Evolutionary conservation across 2,113 vertebrate genomes (phyloP).

Genomic region (Clarias gariepinus): DNA sequence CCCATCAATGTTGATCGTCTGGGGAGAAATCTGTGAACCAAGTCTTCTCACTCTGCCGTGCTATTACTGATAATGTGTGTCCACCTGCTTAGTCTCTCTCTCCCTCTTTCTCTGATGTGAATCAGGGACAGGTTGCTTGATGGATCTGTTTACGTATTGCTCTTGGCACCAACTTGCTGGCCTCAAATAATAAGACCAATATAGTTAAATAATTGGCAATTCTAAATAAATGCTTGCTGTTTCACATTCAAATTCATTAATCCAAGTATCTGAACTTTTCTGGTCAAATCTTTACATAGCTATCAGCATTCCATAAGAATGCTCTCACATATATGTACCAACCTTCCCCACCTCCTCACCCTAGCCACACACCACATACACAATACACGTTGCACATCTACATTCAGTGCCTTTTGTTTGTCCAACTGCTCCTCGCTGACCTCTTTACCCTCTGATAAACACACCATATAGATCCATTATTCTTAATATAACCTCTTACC

Average conservation of each 20-base stretch:
- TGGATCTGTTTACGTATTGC: slow-evolving; percentile 28
- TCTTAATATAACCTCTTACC: neutral
- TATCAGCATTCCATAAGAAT: neutral
- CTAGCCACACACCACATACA: neutral
- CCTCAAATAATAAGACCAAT: slow-evolving; percentile 33
- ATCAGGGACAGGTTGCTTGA: neutral
- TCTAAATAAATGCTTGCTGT: neutral
- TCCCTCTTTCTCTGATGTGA: neutral
- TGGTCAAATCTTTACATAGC: neutral
- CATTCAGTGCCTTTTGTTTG: neutral
- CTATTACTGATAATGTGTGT: slow-evolving; percentile 18
- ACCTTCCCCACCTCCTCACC: neutral
- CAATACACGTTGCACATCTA: neutral
- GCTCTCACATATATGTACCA: neutral
- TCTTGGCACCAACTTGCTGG: slow-evolving; percentile 8
- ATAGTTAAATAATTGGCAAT: slow-evolving; percentile 39
- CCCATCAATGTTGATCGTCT: slow-evolving; percentile 1
- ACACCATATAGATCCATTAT: neutral
- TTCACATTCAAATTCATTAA: neutral
- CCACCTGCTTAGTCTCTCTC: slow-evolving; percentile 1
- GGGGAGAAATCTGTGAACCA: slow-evolving; percentile 1
- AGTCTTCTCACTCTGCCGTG: slow-evolving; percentile 14
- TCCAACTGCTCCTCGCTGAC: neutral
- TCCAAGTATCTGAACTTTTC: neutral
- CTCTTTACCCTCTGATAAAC: neutral